phyloP scores from a whole-genome alignment of 2,888 invertebrate species.

The Cancer borealis region DNA sequence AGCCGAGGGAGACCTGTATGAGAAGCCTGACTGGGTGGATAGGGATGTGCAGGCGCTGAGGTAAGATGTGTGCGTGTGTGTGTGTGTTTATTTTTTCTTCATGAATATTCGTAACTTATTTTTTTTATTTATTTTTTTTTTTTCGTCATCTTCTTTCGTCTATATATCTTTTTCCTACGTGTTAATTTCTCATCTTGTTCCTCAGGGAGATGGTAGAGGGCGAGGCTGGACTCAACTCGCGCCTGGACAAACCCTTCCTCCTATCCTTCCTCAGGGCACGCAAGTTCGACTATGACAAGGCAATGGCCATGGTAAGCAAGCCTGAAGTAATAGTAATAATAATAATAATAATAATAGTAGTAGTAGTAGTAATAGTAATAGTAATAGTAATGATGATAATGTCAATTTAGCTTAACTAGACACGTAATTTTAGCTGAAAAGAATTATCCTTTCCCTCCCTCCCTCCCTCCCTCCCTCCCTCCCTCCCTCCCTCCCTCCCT shows the following conservation, averaged over 20 bases:
- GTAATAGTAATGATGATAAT: no score
- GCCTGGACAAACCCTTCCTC: conserved; percentile 73
- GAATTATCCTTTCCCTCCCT: background rate
- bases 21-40: conserved; percentile 75
- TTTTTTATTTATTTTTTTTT: no score
- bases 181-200: background rate
- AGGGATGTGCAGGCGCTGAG: conserved; percentile 63
- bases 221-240: conserved; percentile 65
- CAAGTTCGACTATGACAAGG: conserved; percentile 77
- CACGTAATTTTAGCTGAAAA: no score
- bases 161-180: no score
- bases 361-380: no score
- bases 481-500: background rate
- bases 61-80: background rate
- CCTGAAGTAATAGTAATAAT: no score
- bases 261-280: conserved; percentile 74
- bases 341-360: no score
- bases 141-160: no score
- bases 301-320: conserved; percentile 75
- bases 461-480: background rate
- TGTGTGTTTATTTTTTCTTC: background rate
- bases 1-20: conserved; percentile 75
- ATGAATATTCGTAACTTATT: no score
- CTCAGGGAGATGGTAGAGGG: conserved; percentile 75
- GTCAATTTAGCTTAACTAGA: no score